Conservation (phyloP, 2,888 invertebrate species). For the Catocala sponsa region DNA sequence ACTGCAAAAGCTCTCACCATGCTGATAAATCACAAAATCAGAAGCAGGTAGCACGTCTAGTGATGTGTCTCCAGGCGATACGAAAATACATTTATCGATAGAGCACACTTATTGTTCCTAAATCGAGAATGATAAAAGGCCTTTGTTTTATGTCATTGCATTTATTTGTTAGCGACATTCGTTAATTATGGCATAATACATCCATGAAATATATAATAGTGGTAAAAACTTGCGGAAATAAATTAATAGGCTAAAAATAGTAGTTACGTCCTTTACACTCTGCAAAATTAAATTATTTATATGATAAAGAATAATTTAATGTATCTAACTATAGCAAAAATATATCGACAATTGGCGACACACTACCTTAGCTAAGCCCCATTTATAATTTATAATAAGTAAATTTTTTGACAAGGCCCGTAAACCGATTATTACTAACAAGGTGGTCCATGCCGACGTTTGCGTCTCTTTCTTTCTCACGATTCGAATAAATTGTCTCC, state of each 20-base stretch:
- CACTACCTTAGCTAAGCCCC: slow-evolving; percentile 55
- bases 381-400: slow-evolving; percentile 77
- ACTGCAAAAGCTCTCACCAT: slow-evolving; percentile 62
- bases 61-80: slow-evolving; percentile 34
- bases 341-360: slow-evolving; percentile 48
- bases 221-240: too few species aligned
- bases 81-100: slow-evolving; percentile 32
- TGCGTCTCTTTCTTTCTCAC: slow-evolving; percentile 63
- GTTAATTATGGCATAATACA: too few species aligned
- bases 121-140: too few species aligned
- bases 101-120: neutral
- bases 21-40: slow-evolving; percentile 68
- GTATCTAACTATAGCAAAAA: slow-evolving; percentile 14
- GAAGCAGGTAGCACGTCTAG: slow-evolving; percentile 62
- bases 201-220: too few species aligned
- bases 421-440: slow-evolving; percentile 85
- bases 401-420: slow-evolving; percentile 76
- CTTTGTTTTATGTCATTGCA: too few species aligned
- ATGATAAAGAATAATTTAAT: too few species aligned
- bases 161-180: too few species aligned
- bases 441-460: slow-evolving; percentile 72
- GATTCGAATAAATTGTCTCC: slow-evolving; percentile 65
- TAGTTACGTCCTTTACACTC: too few species aligned
- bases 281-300: too few species aligned
- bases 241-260: too few species aligned